A percentile compares a stretch with the other conserved stretches of the same genome.
Evolutionary conservation across 2,888 invertebrate species (phyloP).

Genomic region (Pammene aurita): DNA sequence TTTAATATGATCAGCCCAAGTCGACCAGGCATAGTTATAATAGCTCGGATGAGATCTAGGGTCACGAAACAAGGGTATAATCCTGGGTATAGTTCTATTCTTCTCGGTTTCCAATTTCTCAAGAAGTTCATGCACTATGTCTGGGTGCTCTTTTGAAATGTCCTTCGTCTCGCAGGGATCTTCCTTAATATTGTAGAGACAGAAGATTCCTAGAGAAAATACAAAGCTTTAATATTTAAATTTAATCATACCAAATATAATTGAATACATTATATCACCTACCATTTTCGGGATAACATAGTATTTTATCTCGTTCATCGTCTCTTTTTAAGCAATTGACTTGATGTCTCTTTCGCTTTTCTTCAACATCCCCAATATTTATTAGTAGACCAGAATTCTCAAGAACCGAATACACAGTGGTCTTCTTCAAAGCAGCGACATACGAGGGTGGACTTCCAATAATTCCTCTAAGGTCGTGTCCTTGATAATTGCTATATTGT

Average conservation of each 20-base stretch:
- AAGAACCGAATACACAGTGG: constrained; percentile 57
- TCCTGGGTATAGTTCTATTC: constrained; percentile 17
- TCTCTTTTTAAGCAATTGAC: constrained; percentile 51
- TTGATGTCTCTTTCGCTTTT: constrained; percentile 55
- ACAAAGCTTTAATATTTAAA: not conserved
- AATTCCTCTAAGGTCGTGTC: constrained; percentile 57
- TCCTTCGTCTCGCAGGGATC: constrained; percentile 39
- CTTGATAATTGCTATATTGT: constrained; percentile 59
- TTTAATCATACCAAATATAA: not conserved
- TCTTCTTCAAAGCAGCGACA: constrained; percentile 53
- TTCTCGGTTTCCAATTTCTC: constrained; percentile 21
- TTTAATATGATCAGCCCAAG: constrained; percentile 29
- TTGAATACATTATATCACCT: constrained; percentile 28
- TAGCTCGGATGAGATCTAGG: constrained; percentile 19
- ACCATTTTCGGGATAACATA: constrained; percentile 65
- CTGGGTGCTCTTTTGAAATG: constrained; percentile 27
- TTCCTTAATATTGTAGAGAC: constrained; percentile 31
- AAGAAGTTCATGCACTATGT: constrained; percentile 4
- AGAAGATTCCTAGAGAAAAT: constrained; percentile 17
- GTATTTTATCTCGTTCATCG: constrained; percentile 31
- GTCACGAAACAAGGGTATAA: constrained; percentile 18
- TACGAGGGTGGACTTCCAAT: constrained; percentile 62
- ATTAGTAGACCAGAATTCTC: constrained; percentile 53
- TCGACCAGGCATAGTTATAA: constrained; percentile 30
- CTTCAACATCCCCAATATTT: constrained; percentile 46